Conservation (phyloP, 2,113 vertebrate genomes). For the Hippocampus comes region DNA sequence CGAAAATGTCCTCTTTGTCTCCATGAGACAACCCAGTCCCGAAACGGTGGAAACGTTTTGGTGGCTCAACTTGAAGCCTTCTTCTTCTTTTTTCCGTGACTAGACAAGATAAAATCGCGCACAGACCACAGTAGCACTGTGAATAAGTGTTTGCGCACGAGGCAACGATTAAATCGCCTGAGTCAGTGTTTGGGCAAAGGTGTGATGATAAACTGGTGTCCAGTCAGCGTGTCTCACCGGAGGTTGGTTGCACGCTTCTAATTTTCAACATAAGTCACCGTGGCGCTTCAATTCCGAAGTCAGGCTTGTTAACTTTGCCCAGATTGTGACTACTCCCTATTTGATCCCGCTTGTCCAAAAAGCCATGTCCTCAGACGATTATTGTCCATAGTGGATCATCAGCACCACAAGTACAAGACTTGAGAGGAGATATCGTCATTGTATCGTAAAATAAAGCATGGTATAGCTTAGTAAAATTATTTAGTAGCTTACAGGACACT, state of each 20-base stretch:
- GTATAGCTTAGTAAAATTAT: too few relatives aligned
- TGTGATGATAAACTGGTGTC: not conserved
- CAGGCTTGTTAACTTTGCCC: not conserved
- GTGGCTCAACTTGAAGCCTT: too few relatives aligned
- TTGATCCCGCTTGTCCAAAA: not conserved
- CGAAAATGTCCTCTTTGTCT: too few relatives aligned
- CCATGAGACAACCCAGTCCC: too few relatives aligned
- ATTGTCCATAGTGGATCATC: too few relatives aligned
- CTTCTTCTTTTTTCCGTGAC: not conserved
- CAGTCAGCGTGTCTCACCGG: constrained; percentile 52
- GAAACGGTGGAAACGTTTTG: too few relatives aligned
- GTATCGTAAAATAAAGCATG: too few relatives aligned
- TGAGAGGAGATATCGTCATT: too few relatives aligned
- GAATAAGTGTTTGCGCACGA: not conserved
- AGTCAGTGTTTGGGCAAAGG: constrained; percentile 21
- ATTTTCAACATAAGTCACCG: constrained; percentile 45
- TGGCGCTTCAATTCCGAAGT: constrained; percentile 8
- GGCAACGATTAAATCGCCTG: constrained; percentile 19
- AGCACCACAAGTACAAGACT: too few relatives aligned
- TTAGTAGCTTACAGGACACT: too few relatives aligned
- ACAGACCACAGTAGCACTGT: not conserved
- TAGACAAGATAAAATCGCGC: too few relatives aligned
- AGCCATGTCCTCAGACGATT: too few relatives aligned
- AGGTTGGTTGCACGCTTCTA: constrained; percentile 24
- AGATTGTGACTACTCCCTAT: not conserved